Evolutionary conservation across 2,113 vertebrate genomes (phyloP).

Genomic region (Tragelaphus strepsiceros): DNA sequence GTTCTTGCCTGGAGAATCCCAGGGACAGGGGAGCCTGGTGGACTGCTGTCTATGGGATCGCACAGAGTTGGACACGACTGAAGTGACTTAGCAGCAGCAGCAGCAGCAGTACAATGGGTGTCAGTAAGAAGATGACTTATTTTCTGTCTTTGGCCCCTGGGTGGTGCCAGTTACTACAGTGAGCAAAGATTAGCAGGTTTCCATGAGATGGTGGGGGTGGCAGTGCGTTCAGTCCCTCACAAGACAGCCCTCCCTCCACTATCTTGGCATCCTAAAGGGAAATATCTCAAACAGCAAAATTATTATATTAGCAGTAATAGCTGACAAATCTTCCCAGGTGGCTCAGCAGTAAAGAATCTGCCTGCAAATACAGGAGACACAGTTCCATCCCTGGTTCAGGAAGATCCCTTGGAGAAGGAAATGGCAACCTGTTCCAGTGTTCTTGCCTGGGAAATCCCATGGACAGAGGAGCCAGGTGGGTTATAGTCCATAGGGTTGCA

Average conservation of each 20-base stretch:
- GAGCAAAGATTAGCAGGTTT: not conserved
- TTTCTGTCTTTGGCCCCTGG: not conserved
- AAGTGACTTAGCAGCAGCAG: no score
- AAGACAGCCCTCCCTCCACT: not conserved
- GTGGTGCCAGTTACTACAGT: fast-evolving
- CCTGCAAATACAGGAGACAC: not conserved
- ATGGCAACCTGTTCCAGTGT: not conserved
- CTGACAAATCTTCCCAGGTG: not conserved
- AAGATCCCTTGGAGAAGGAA: not conserved
- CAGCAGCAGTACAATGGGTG: no score
- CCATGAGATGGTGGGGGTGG: not conserved
- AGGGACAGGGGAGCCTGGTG: no score
- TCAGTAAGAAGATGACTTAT: not conserved
- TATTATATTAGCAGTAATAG: not conserved
- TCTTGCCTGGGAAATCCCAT: not conserved
- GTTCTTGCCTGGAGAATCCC: no score
- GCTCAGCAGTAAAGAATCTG: not conserved
- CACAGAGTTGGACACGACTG: no score
- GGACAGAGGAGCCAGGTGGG: not conserved
- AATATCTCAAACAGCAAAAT: not conserved
- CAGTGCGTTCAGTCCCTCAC: no score
- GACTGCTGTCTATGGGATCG: no score
- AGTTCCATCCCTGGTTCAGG: not conserved
- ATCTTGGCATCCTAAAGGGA: not conserved
- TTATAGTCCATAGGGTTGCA: not conserved